Evolutionary conservation across 2,888 invertebrate species (phyloP).

Genomic region (Oscheius sp.): DNA sequence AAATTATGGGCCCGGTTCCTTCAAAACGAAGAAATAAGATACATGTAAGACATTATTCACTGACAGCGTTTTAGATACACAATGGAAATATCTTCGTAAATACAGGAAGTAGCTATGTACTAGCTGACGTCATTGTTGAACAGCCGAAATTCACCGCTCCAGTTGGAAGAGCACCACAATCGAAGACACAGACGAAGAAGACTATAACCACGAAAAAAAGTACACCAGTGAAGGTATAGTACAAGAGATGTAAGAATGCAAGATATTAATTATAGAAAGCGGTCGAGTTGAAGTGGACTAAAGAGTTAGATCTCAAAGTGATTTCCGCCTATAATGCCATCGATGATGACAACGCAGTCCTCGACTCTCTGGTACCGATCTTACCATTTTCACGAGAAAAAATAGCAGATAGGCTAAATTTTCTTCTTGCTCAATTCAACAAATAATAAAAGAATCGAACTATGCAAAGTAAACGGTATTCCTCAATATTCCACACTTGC

Average conservation of each 20-base stretch:
- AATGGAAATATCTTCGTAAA: conserved; percentile 8
- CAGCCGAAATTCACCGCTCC: not conserved
- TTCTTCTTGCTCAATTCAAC: not conserved
- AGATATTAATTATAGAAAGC: not conserved
- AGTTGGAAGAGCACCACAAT: not conserved
- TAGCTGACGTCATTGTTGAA: not conserved
- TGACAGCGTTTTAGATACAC: not conserved
- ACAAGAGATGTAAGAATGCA: no score
- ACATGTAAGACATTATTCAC: not conserved
- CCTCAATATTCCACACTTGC: no score
- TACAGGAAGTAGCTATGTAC: not conserved
- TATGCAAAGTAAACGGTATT: no score
- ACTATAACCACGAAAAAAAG: not conserved
- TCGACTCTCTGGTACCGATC: not conserved
- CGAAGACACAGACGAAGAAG: not conserved
- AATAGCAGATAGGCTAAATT: not conserved
- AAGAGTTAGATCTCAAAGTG: conserved; percentile 5
- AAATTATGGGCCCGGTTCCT: conserved; percentile 1
- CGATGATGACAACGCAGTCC: conserved; percentile 7
- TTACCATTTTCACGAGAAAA: not conserved
- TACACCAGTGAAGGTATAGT: not conserved
- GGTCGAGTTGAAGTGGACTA: conserved; percentile 18
- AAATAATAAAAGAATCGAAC: no score
- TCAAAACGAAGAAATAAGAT: conserved; percentile 6
- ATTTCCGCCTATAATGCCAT: conserved; percentile 13